Evolutionary conservation across 2,797 vertebrate genomes (phyloP).

Genomic region (Pseudotriccus pelzelni): DNA sequence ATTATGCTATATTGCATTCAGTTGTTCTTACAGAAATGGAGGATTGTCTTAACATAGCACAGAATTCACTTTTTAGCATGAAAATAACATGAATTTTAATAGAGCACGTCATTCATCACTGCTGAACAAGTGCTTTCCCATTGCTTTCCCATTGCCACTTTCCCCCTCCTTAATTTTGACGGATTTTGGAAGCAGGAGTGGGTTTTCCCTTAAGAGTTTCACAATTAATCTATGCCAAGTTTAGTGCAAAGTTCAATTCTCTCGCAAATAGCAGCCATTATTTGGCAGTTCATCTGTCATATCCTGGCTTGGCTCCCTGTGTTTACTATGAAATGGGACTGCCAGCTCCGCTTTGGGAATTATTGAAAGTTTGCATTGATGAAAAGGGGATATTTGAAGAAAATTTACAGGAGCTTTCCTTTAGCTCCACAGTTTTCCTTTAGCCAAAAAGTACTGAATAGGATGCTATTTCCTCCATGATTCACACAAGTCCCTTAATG

Average conservation of each 20-base stretch:
- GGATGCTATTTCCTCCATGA: rapidly evolving
- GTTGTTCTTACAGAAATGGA: background rate
- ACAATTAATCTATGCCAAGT: conserved; percentile 48
- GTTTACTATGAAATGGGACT: conserved; percentile 47
- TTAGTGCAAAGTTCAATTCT: conserved; percentile 67
- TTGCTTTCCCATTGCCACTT: background rate
- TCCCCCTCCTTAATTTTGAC: conserved; percentile 25
- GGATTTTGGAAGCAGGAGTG: conserved; percentile 40
- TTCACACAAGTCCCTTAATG: background rate
- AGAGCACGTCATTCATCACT: background rate
- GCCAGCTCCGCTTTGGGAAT: conserved; percentile 33
- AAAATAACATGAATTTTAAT: background rate
- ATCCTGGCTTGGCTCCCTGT: conserved; percentile 56
- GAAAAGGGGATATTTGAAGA: background rate
- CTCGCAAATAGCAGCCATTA: conserved; percentile 62
- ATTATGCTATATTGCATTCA: background rate
- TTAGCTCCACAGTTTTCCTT: background rate
- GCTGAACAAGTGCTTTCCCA: background rate
- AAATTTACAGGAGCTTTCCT: background rate
- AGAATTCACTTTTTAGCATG: background rate
- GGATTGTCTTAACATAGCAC: background rate
- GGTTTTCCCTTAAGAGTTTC: conserved; percentile 52
- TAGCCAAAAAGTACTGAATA: background rate
- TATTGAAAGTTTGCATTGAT: conserved; percentile 37
- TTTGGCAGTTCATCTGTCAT: conserved; percentile 62